Conservation (phyloP, 2,888 invertebrate genomes). For the Spodoptera exigua region DNA sequence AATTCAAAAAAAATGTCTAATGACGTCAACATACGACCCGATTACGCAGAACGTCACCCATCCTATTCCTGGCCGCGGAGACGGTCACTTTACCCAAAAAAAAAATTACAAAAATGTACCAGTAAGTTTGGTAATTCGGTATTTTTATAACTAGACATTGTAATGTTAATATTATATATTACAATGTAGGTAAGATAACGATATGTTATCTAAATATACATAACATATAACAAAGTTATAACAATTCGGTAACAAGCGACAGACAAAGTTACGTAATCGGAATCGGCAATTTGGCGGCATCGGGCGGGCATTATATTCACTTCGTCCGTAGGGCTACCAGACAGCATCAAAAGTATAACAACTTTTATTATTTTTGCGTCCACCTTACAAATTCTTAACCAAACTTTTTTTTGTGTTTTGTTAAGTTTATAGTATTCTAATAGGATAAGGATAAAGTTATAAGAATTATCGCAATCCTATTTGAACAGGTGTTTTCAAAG, state of each 20-base stretch:
- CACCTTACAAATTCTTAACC: no score
- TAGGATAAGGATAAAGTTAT: no score
- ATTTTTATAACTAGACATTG: constrained; percentile 11
- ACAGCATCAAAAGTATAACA: background rate
- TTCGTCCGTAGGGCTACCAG: constrained; percentile 26
- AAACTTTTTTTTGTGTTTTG: no score
- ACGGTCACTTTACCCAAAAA: constrained; percentile 21
- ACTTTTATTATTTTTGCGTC: no score
- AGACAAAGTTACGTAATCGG: constrained; percentile 35
- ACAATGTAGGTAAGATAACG: constrained; percentile 27
- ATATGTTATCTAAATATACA: constrained; percentile 23
- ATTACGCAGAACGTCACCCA: constrained; percentile 30
- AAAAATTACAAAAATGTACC: background rate
- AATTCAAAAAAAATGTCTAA: background rate
- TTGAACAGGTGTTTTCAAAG: no score
- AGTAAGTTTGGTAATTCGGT: constrained; percentile 8
- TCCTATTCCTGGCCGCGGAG: constrained; percentile 41
- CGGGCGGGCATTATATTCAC: no score
- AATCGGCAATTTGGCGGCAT: constrained; percentile 21
- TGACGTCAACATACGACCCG: constrained; percentile 39
- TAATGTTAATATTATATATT: constrained; percentile 16
- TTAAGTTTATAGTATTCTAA: no score
- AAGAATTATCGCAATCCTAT: no score
- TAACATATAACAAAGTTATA: constrained; percentile 17
- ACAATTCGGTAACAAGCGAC: constrained; percentile 19